These are phyloP conservation scores for Hippocampus abdominalis DNA, from an alignment of 2,113 vertebrate genomes.

Conservation along the genomic window DNA sequence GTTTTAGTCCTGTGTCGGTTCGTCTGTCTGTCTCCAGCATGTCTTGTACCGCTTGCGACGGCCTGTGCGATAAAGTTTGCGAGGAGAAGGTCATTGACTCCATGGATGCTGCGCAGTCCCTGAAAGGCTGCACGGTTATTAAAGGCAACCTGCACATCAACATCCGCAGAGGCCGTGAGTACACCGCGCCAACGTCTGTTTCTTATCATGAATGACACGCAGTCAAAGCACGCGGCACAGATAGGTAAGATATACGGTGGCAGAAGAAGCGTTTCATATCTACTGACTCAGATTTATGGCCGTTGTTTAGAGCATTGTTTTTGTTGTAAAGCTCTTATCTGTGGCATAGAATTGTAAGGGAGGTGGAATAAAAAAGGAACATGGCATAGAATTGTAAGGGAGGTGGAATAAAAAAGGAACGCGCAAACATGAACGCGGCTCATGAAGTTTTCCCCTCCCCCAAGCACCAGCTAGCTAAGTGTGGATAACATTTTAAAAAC, in stretches of 20 bases:
- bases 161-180: constrained; percentile 96
- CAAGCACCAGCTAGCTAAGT: too few relatives aligned
- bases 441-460: too few relatives aligned
- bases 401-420: too few relatives aligned
- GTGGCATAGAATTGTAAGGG: too few relatives aligned
- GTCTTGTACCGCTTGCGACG: constrained; percentile 90
- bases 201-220: neutral
- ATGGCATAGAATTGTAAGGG: too few relatives aligned
- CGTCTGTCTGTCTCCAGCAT: constrained; percentile 74
- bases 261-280: too few relatives aligned
- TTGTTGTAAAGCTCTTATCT: too few relatives aligned
- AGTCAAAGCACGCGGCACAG: neutral
- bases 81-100: constrained; percentile 90
- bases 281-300: too few relatives aligned
- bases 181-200: neutral
- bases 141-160: constrained; percentile 93
- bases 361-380: too few relatives aligned
- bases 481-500: too few relatives aligned
- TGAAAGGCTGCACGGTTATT: constrained; percentile 94
- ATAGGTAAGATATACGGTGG: neutral
- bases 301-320: too few relatives aligned
- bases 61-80: constrained; percentile 91
- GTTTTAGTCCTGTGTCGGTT: constrained; percentile 10
- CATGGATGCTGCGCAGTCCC: constrained; percentile 87
- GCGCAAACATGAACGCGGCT: too few relatives aligned